Evolutionary conservation across 2,888 invertebrate species (phyloP), one percentile per base, ranked within the genome.

Genomic region (Plebejus argus): DNA sequence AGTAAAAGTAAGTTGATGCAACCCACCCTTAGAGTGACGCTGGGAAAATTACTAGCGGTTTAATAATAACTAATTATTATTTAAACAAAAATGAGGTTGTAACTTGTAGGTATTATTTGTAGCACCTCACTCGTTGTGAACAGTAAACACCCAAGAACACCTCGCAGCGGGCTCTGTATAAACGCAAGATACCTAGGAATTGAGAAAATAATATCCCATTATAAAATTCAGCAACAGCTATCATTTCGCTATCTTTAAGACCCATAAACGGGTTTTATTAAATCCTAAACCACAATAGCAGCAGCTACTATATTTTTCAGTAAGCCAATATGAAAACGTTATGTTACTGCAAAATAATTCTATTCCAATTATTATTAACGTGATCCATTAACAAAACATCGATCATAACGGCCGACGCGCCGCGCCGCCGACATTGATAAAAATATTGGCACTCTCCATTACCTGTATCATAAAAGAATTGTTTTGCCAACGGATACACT

Each of bases 401-500:
- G 15, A 15, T 28, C 66, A 66, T 28, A 53, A 53, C 18, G 15
- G 53, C 18, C 18, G 53, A 1, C 53, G 53, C 53, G 12, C 49
- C 12, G 49, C 49, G 53, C 12, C 53, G 53, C 15, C 39, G 49
- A 28, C 66, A 23, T 4, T 45, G 45, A 72, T 72, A 45, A 72
- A 45, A 28, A n/a, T 39, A 72, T 72, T 72, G 39, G 28, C 66
- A 71, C 39, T 71, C 39, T 7, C 49, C 45, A 23, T 72, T 72
- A 72, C 72, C 45, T 72, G 45, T 45, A 72, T 72, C 45, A 45
- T 72, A 20, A 45, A 72, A 72, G 15, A 45, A 72, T 49, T 72
- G 72, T 72, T 72, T 72, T 72, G 72, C 15, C 71, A 45, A 49
- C 45, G 72, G 72, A 23, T 66, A 66, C 28, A 66, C 72, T 45